These are phyloP conservation scores for Oreochromis aureus DNA, from an alignment of 2,113 vertebrate genomes.

Conservation along the genomic window DNA sequence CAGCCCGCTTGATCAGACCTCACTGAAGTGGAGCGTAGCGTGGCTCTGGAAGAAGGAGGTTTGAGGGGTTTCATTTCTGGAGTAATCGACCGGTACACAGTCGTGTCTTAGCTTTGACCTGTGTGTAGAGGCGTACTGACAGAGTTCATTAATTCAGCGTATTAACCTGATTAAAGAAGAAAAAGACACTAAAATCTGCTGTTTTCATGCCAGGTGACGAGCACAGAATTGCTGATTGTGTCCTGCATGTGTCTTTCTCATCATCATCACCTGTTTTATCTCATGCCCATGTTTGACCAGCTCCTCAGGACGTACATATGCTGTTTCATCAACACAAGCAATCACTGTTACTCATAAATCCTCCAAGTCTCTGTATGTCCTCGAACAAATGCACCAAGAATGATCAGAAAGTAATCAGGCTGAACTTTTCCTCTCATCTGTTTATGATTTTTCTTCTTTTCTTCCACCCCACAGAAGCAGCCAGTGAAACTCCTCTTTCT, in stretches of 20 bases:
- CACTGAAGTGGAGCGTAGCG: background rate
- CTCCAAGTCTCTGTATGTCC: background rate
- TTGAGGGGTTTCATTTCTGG: background rate
- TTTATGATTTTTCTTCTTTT: background rate
- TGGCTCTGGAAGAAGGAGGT: accelerated
- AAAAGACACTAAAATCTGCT: background rate
- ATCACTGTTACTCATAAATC: background rate
- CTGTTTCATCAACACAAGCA: accelerated
- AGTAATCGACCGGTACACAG: background rate
- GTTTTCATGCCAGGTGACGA: background rate
- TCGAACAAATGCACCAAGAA: accelerated
- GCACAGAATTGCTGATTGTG: background rate
- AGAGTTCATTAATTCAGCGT: accelerated
- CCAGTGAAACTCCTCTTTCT: background rate
- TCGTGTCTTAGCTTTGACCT: background rate
- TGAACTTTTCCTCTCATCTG: background rate
- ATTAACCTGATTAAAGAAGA: background rate
- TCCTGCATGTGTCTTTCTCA: background rate
- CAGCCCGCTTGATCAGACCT: background rate
- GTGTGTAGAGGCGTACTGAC: background rate
- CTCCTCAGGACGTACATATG: background rate
- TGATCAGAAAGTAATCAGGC: background rate
- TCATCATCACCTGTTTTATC: background rate
- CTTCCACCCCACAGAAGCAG: background rate
- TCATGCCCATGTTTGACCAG: background rate